A percentile compares a stretch with the other conserved stretches of the same genome.
phyloP scores from a whole-genome alignment of 2,797 vertebrate genomes.

The Echeneis naucrates region DNA sequence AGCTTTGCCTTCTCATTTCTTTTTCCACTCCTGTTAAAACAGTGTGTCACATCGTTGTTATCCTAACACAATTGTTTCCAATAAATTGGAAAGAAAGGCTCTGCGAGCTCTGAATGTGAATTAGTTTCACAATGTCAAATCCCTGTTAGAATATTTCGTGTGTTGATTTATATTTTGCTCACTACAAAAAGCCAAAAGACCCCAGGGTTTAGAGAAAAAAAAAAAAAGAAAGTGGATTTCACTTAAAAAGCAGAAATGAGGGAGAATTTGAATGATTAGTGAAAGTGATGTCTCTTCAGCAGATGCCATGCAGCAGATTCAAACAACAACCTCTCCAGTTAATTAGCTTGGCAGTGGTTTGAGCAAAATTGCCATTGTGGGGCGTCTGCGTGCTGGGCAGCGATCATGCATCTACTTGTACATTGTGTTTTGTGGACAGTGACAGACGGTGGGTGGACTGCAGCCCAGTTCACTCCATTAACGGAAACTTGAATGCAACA shows the following conservation, averaged over 20 bases:
- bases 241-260: constrained; percentile 18
- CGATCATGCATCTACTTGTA: neutral
- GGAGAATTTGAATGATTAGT: constrained; percentile 24
- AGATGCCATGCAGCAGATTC: constrained; percentile 20
- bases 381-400: constrained; percentile 1
- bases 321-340: constrained; percentile 36
- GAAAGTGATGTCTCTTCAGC: constrained; percentile 28
- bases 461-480: neutral
- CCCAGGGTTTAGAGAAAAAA: neutral
- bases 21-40: constrained; percentile 16
- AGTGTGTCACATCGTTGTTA: constrained; percentile 34
- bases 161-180: constrained; percentile 27
- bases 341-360: constrained; percentile 53
- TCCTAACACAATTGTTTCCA: constrained; percentile 30
- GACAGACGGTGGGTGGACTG: neutral
- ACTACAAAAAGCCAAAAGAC: constrained; percentile 5
- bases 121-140: constrained; percentile 28
- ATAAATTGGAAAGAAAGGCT: constrained; percentile 27
- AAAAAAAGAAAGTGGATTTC: constrained; percentile 31
- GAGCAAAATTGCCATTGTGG: constrained; percentile 19
- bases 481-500: neutral
- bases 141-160: neutral
- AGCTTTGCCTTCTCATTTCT: constrained; percentile 27
- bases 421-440: neutral
- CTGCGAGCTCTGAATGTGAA: constrained; percentile 30